Evolutionary conservation across 2,888 invertebrate genomes (phyloP), one percentile per base, ranked within the genome.

Genomic region (Oegoconia quadripuncta): DNA sequence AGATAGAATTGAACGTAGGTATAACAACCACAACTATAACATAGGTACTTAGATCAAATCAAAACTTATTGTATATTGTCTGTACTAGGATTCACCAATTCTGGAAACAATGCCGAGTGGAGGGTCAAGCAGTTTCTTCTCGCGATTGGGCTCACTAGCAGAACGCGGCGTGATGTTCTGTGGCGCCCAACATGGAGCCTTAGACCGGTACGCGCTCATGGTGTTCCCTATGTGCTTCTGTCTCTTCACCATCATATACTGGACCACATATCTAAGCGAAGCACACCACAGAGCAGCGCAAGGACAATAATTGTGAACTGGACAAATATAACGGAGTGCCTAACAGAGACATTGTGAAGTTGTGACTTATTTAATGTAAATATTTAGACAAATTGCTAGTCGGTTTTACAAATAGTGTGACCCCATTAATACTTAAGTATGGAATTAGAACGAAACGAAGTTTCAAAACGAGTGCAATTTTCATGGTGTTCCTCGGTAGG

Each of bases 211-310:
- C 46, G 90, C 90, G 5, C 81, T 91, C n/a, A 88, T 90, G 46
- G 44, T 90, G 27, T 91, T 91, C 63, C 91, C 91, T 1, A 44
- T 90, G 41, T 88, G 89, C 62, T 91, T 91, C 70, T 48, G 87
- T 22, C 75, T 90, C 3, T 91, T 91, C 59, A 80, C 89, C 28
- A 65, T 88, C 42, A 87, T 89, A 43, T 91, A 90, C 64, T 91
- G 90, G 91, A 88, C 89, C 48, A 87, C 89, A 40, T 91, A 91
- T 65, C 78, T 90, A 40, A 90, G 81, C 69, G 90, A 90, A 61
- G 89, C 90, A 18, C 68, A 81, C 50, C 67, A 70, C 41, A n/a
- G n/a, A n/a, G n/a, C 39, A 40, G 28, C 31, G 29, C 38, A 35
- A 39, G 41, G 41, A 41, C 38, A 35, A 42, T 30, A 40, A 29